phyloP scores from a whole-genome alignment of 2,888 invertebrate genomes.

The Tetropium fuscum region DNA sequence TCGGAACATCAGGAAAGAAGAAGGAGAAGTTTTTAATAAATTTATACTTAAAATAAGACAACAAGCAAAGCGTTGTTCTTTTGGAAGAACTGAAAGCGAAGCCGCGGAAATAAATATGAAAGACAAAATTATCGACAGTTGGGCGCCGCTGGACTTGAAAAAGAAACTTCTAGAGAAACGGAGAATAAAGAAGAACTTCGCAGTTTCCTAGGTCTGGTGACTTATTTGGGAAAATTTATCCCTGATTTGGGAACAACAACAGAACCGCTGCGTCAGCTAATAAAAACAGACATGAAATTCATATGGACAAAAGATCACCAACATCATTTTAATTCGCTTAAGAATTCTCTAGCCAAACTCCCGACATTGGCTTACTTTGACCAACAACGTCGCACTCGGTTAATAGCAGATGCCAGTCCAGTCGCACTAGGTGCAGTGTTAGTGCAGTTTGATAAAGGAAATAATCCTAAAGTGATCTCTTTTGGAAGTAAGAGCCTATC shows the following conservation, averaged over 20 bases:
- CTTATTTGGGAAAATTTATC: constrained; percentile 40
- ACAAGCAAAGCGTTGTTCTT: too few relatives aligned
- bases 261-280: constrained; percentile 30
- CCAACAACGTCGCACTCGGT: constrained; percentile 34
- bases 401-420: constrained; percentile 52
- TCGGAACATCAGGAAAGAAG: too few relatives aligned
- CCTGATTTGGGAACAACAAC: constrained; percentile 33
- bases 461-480: constrained; percentile 45
- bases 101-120: too few relatives aligned
- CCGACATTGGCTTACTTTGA: constrained; percentile 45
- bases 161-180: too few relatives aligned
- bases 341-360: constrained; percentile 27
- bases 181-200: constrained; percentile 46
- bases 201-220: constrained; percentile 43
- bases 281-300: constrained; percentile 34
- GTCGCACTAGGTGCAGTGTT: too few relatives aligned
- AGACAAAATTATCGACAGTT: too few relatives aligned
- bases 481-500: constrained; percentile 47
- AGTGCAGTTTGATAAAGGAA: constrained; percentile 49
- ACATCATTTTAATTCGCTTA: constrained; percentile 34
- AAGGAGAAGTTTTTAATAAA: too few relatives aligned
- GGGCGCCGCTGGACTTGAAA: too few relatives aligned
- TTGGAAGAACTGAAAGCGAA: too few relatives aligned
- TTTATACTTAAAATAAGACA: too few relatives aligned
- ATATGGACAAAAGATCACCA: constrained; percentile 34